These are phyloP conservation scores for Cololabis saira DNA, from an alignment of 2,113 vertebrate genomes.

Conservation along the genomic window DNA sequence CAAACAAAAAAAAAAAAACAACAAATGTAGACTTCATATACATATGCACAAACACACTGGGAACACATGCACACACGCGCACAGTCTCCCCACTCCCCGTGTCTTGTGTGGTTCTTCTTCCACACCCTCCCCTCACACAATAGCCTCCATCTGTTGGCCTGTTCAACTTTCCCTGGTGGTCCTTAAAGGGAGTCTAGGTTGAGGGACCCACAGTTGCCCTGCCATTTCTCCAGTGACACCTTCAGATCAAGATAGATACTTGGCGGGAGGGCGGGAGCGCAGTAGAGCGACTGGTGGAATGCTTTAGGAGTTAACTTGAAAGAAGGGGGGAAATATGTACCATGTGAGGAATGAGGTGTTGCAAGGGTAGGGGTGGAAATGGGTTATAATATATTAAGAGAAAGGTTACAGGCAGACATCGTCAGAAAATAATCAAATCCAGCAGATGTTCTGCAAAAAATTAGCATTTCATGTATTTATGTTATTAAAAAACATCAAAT, in stretches of 20 bases:
- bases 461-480: constrained; percentile 37
- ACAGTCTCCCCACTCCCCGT: constrained; percentile 15
- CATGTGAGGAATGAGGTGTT: constrained; percentile 32
- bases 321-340: constrained; percentile 20
- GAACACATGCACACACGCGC: constrained; percentile 22
- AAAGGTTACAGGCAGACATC: constrained; percentile 36
- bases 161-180: constrained; percentile 72
- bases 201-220: constrained; percentile 49
- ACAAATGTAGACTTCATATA: constrained; percentile 41
- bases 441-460: constrained; percentile 16
- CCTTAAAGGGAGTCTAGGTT: constrained; percentile 60
- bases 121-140: constrained; percentile 65
- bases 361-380: not conserved
- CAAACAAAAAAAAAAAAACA: constrained; percentile 45
- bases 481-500: constrained; percentile 36
- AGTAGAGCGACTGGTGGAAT: constrained; percentile 8
- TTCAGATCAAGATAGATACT: constrained; percentile 38
- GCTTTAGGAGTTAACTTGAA: constrained; percentile 19
- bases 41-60: constrained; percentile 25
- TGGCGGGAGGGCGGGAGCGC: constrained; percentile 16
- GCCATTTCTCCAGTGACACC: constrained; percentile 54
- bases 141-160: constrained; percentile 80
- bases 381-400: not conserved
- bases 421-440: constrained; percentile 24
- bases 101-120: constrained; percentile 34